Evolutionary conservation across 2,797 vertebrate genomes (phyloP), one percentile per base, ranked within the genome.

Genomic region (Sebastes goodei): DNA sequence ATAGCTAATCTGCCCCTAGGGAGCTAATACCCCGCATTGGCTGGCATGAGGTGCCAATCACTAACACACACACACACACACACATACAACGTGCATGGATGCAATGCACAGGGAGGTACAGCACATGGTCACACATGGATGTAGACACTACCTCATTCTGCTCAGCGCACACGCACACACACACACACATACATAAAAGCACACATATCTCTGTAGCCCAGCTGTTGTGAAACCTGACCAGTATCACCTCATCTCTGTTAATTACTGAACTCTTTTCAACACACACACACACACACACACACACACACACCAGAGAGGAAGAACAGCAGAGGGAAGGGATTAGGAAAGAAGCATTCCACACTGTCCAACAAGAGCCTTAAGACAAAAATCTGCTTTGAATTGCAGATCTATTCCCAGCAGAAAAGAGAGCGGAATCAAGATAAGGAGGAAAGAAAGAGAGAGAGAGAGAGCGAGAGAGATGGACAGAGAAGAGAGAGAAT

Each of bases 1-100:
- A 84, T 42, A 87, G 79, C 79, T 92, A 83, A 93, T 90, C 77
- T 89, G 73, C 25, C 88, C 88, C 85, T 71, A 20, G 82, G 88
- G 91, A 88, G 67, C 21, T 46, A 27, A 78, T 84, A 72, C 66
- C 56, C 57, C 60, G 57, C 21, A 77, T 52, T 71, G 82, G 66
- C 67, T 81, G 78, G 81, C 56, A 83, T 52, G 60, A 72, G 71
- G 46, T 89, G 78, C 67, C 88, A 89, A 62, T 80, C 80, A 76
- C 64, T 59, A 49, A 69, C 71, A 71, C 32, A 59, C 60, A 82
- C 65, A 77, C 74, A 82, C 57, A 77, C 71, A 46, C 65, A 49
- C 2, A 38, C 35, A 38, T 14, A 38, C 35, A 38, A 38, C 35
- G 11, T 38, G 35, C 35, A 38, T 14, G 11, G 35, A 38, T 38